phyloP scores from a whole-genome alignment of 2,113 vertebrate genomes.

The Coryphaenoides rupestris region DNA sequence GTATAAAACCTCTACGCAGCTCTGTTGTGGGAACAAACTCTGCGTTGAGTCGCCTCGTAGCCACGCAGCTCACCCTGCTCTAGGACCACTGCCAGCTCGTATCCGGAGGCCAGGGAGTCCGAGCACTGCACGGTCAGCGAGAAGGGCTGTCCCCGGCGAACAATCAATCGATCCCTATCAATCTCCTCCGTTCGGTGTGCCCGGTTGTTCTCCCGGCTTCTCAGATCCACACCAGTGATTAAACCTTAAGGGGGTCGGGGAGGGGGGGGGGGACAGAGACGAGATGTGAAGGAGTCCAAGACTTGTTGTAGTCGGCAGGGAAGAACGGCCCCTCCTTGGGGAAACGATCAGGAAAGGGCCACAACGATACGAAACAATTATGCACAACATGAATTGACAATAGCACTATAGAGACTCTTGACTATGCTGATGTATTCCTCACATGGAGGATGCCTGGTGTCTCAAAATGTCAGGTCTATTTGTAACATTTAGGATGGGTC shows the following conservation, averaged over 20 bases:
- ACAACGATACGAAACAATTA: background rate
- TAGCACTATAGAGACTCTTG: background rate
- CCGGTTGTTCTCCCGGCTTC: slow-evolving; percentile 72
- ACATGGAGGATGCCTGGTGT: background rate
- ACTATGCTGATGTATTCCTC: background rate
- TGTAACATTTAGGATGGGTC: slow-evolving; percentile 18
- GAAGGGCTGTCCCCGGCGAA: slow-evolving; percentile 80
- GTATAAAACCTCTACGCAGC: too few species aligned
- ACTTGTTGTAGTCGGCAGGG: background rate
- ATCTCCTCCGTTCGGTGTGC: slow-evolving; percentile 79
- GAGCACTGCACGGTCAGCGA: slow-evolving; percentile 68
- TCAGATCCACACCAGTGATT: slow-evolving; percentile 60
- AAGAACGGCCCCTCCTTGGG: background rate
- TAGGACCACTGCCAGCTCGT: slow-evolving; percentile 62
- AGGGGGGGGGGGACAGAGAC: background rate
- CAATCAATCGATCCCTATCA: slow-evolving; percentile 65
- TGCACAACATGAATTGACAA: background rate
- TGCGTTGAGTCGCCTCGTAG: background rate
- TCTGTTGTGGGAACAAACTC: too few species aligned
- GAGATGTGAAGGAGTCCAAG: too few species aligned
- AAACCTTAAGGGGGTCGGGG: slow-evolving; percentile 46
- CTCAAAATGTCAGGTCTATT: background rate
- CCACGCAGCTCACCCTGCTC: slow-evolving; percentile 66
- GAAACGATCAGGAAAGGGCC: background rate
- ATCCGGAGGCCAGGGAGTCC: slow-evolving; percentile 56